These are phyloP conservation scores for Notothenia rossii DNA, from an alignment of 2,113 vertebrate genomes.

Conservation along the genomic window DNA sequence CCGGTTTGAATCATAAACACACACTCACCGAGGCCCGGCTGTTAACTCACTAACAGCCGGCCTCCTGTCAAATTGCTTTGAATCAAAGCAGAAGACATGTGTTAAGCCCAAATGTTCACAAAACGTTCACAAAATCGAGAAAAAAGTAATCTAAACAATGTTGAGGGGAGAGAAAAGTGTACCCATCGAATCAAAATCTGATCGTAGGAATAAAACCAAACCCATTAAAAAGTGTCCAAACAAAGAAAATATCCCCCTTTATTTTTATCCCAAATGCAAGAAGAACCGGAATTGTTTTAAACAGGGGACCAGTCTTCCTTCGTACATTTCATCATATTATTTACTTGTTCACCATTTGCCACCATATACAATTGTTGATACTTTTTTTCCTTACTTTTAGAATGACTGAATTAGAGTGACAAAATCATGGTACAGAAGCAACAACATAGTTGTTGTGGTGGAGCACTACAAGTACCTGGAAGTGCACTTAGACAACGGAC, in stretches of 20 bases:
- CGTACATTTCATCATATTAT: neutral
- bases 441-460: too few species aligned
- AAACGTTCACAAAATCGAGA: neutral
- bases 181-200: neutral
- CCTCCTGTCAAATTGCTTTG: slow-evolving; percentile 55
- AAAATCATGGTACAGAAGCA: too few species aligned
- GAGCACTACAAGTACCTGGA: too few species aligned
- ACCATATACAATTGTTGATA: neutral
- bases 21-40: slow-evolving; percentile 59
- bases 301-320: neutral
- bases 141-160: neutral
- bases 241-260: neutral
- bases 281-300: neutral
- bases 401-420: too few species aligned
- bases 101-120: slow-evolving; percentile 10
- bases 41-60: slow-evolving; percentile 64
- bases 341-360: neutral
- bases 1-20: slow-evolving; percentile 70
- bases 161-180: neutral
- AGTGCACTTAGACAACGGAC: too few species aligned
- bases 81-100: slow-evolving; percentile 35
- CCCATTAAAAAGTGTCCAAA: neutral
- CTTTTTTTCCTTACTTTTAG: neutral
- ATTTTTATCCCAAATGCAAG: neutral
- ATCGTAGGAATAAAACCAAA: neutral